Conservation (phyloP, 2,888 invertebrate genomes). For the Epinotia bilunana region DNA sequence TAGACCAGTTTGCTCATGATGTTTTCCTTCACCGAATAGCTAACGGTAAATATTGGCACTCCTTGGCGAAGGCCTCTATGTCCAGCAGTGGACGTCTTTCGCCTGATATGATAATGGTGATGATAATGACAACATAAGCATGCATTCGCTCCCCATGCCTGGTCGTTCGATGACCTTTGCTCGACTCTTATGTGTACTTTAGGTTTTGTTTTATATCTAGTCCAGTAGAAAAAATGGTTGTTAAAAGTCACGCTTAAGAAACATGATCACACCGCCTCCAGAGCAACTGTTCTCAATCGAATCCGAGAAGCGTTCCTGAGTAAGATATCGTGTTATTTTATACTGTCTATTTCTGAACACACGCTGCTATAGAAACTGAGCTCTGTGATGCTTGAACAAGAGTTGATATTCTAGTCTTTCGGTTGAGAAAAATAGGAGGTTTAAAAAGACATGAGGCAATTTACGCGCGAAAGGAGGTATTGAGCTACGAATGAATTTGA, state of each 20-base stretch:
- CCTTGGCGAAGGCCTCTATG: no score
- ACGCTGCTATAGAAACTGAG: background rate
- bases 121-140: no score
- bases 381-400: background rate
- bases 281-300: background rate
- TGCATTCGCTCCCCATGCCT: no score
- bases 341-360: background rate
- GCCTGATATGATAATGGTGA: no score
- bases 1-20: no score
- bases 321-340: constrained; percentile 5
- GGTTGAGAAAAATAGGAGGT: background rate
- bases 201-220: no score
- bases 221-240: no score
- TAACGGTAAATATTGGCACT: no score
- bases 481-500: background rate
- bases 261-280: constrained; percentile 17
- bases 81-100: no score
- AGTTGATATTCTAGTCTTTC: background rate
- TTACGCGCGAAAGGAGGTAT: background rate
- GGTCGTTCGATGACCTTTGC: no score
- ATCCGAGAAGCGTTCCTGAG: background rate
- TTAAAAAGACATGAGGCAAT: background rate
- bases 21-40: no score
- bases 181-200: no score
- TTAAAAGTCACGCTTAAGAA: constrained; percentile 15